phyloP scores from a whole-genome alignment of 2,797 vertebrate species.

The Morus bassanus region DNA sequence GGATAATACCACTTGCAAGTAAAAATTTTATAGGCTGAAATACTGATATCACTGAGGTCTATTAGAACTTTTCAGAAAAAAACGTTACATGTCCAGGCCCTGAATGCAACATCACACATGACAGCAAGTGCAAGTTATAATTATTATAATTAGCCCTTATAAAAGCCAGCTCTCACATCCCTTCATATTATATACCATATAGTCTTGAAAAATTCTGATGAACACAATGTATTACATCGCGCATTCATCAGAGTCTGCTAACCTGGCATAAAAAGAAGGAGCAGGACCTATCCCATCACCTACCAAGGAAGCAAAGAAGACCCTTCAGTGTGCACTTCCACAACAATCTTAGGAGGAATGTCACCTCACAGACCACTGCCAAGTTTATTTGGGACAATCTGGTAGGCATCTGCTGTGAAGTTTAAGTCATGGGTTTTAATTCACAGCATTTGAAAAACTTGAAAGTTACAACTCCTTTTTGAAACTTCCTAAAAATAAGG shows the following conservation, averaged over 20 bases:
- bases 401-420: background rate
- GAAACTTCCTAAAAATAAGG: background rate
- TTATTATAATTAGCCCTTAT: background rate
- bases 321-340: background rate
- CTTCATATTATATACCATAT: background rate
- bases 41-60: background rate
- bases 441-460: background rate
- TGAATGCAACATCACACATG: background rate
- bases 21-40: background rate
- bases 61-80: background rate
- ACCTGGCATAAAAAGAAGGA: background rate
- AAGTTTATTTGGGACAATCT: background rate
- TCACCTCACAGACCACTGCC: background rate
- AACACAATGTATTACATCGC: background rate
- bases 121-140: background rate
- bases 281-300: background rate
- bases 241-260: background rate
- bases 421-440: background rate
- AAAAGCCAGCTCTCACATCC: background rate
- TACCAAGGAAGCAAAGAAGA: background rate
- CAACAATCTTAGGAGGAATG: background rate
- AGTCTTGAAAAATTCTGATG: background rate
- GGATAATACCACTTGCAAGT: background rate
- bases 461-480: background rate
- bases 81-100: rapidly evolving